Evolutionary conservation across 2,888 invertebrate species (phyloP).

Genomic region (Linyphia triangularis): DNA sequence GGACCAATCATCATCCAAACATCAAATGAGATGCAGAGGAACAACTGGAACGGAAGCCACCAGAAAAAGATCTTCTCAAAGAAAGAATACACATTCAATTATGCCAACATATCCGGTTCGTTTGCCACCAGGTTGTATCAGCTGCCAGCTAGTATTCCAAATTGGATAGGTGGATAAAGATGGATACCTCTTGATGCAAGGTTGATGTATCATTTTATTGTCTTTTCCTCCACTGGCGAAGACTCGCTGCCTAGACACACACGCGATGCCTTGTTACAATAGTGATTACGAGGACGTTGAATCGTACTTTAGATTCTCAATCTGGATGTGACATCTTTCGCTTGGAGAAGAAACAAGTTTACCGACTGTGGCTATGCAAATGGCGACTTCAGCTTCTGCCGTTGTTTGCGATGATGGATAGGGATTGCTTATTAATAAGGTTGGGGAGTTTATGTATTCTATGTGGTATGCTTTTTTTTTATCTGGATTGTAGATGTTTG

Average conservation of each 20-base stretch:
- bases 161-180: neutral
- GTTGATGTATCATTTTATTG: constrained; percentile 61
- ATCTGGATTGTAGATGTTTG: neutral
- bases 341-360: neutral
- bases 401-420: constrained; percentile 3
- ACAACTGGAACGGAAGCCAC: constrained; percentile 31
- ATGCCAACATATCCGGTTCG: constrained; percentile 41
- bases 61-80: constrained; percentile 9
- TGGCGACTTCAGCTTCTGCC: neutral
- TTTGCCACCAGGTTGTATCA: constrained; percentile 1
- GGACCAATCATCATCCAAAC: neutral
- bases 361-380: neutral
- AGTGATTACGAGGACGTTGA: constrained; percentile 29
- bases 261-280: neutral
- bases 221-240: constrained; percentile 1
- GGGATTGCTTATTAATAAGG: neutral
- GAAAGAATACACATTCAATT: constrained; percentile 36
- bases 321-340: constrained; percentile 16
- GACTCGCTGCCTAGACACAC: constrained; percentile 19
- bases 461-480: neutral
- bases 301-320: constrained; percentile 22
- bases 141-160: constrained; percentile 1
- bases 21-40: constrained; percentile 5
- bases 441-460: neutral
- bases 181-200: constrained; percentile 55